phyloP scores from a whole-genome alignment of 2,113 vertebrate genomes.

The Arvicanthis niloticus region DNA sequence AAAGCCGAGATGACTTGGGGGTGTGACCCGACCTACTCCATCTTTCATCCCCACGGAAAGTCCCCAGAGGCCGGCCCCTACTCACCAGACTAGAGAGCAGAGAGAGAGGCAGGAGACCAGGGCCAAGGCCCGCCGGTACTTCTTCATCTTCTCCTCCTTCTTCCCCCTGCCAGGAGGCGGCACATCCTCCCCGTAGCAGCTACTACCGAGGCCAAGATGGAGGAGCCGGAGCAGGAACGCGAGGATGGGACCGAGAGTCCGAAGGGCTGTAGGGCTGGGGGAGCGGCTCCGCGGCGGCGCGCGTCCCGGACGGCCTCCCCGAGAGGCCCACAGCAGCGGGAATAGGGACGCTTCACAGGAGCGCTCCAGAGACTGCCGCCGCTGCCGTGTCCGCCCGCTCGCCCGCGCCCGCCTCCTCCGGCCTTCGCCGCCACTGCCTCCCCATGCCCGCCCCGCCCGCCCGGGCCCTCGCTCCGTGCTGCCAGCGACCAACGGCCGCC shows the following conservation, averaged over 20 bases:
- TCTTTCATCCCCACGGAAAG: not conserved
- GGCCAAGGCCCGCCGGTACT: constrained; percentile 83
- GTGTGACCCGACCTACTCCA: constrained; percentile 57
- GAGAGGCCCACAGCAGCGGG: not conserved
- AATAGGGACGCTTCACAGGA: not conserved
- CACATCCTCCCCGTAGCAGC: constrained; percentile 86
- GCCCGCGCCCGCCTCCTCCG: constrained; percentile 73
- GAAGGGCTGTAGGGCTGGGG: not conserved
- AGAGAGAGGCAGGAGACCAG: constrained; percentile 85
- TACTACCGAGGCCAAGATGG: constrained; percentile 75
- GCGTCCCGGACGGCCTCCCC: not conserved
- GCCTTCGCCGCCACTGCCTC: constrained; percentile 70
- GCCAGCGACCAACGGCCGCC: constrained; percentile 79
- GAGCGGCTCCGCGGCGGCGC: not conserved
- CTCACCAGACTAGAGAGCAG: constrained; percentile 86
- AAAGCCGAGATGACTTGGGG: not conserved
- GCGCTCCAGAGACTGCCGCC: not conserved
- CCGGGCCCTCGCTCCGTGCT: constrained; percentile 61
- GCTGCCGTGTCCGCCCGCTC: constrained; percentile 19
- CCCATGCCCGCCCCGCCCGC: constrained; percentile 65
- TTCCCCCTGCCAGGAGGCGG: constrained; percentile 79
- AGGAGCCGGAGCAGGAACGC: constrained; percentile 60
- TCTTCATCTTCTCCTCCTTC: constrained; percentile 86
- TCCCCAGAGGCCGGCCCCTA: not conserved
- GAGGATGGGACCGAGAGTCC: constrained; percentile 43